These are phyloP conservation scores for Simalia tracyae DNA, from an alignment of 2,797 vertebrate species.

Conservation along the genomic window DNA sequence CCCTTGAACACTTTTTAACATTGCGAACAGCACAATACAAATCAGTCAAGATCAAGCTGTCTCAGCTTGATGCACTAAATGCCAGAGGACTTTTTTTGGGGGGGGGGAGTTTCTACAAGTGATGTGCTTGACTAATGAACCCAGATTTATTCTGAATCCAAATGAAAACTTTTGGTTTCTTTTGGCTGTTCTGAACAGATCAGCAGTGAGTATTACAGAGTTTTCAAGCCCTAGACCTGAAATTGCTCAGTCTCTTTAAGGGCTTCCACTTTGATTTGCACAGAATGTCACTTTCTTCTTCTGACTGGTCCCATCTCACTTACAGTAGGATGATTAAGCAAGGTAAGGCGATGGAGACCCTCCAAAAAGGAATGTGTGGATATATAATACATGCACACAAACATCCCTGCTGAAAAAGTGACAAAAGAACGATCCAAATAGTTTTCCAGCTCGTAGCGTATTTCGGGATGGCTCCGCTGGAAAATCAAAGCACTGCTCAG, in stretches of 20 bases:
- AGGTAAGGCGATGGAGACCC: background rate
- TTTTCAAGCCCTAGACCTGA: background rate
- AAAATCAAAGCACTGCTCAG: background rate
- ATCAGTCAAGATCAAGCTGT: background rate
- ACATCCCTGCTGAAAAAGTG: background rate
- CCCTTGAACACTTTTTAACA: background rate
- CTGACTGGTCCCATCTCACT: background rate
- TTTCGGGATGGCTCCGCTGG: background rate
- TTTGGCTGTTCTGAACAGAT: background rate
- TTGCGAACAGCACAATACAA: background rate
- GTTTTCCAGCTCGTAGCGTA: background rate
- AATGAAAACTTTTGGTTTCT: background rate
- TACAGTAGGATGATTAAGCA: background rate
- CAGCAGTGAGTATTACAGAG: background rate
- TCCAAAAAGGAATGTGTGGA: background rate
- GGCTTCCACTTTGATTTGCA: background rate
- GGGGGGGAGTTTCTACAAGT: background rate
- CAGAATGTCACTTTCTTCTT: background rate
- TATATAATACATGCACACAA: background rate
- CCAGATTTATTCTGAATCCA: background rate
- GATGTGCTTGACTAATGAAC: background rate
- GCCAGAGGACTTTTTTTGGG: background rate
- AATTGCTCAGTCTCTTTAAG: background rate
- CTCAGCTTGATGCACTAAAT: background rate
- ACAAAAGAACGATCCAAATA: background rate